Evolutionary conservation across 2,888 invertebrate species (phyloP).

Genomic region (Heliconius ethilla): DNA sequence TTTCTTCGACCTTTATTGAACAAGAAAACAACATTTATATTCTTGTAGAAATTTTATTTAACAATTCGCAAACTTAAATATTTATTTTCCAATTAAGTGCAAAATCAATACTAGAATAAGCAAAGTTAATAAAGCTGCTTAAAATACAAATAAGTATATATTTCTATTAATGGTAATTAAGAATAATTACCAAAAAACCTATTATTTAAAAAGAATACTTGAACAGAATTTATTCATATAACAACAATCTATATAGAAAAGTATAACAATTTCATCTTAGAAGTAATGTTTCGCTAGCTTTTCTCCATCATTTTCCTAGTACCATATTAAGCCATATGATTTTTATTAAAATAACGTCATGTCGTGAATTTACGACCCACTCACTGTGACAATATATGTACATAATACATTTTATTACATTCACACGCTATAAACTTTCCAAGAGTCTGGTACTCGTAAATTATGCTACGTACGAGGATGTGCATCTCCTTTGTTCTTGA

Average conservation of each 20-base stretch:
- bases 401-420: conserved; percentile 24
- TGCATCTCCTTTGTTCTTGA: background rate
- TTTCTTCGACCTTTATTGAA: background rate
- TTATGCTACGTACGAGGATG: background rate
- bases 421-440: conserved; percentile 16
- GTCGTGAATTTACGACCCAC: conserved; percentile 30
- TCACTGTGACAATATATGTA: conserved; percentile 21
- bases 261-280: background rate
- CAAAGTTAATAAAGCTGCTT: too few species aligned
- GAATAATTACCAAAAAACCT: too few species aligned
- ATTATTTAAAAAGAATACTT: too few species aligned
- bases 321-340: conserved; percentile 25
- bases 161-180: too few species aligned
- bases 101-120: too few species aligned
- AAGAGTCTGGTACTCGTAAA: conserved; percentile 4
- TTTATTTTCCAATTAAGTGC: too few species aligned
- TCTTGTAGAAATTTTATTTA: background rate
- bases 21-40: background rate
- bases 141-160: too few species aligned
- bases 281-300: background rate
- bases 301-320: background rate
- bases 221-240: too few species aligned
- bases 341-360: conserved; percentile 32
- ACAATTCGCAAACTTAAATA: too few species aligned
- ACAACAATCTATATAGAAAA: too few species aligned